Conservation (phyloP, 1,140 invertebrate species). For the Sarcophaga bullata region DNA sequence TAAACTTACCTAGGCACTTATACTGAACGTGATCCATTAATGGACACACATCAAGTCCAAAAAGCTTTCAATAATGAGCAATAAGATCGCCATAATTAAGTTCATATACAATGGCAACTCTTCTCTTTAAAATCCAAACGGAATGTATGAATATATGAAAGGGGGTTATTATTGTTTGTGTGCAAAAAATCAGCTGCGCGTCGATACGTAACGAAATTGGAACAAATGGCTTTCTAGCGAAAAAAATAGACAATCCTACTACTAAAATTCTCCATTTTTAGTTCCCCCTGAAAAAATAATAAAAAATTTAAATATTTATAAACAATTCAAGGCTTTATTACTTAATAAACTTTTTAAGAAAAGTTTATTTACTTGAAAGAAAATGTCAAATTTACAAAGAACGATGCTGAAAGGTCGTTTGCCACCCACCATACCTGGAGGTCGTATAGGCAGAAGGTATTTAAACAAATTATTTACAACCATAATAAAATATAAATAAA, state of each 20-base stretch:
- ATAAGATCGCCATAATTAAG: too few species aligned
- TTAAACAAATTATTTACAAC: conserved; percentile 30
- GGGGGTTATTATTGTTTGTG: not conserved
- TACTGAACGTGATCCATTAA: too few species aligned
- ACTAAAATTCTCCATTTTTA: too few species aligned
- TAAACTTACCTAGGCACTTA: too few species aligned
- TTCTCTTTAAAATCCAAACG: too few species aligned
- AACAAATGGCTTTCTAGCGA: conserved; percentile 5
- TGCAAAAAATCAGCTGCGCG: conserved; percentile 23
- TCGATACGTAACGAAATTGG: not conserved
- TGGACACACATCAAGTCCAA: too few species aligned
- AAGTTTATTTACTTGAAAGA: conserved; percentile 7
- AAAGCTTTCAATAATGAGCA: too few species aligned
- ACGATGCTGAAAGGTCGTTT: conserved; percentile 75
- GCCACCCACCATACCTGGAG: conserved; percentile 69
- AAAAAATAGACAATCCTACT: conserved; percentile 4
- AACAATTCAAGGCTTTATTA: not conserved
- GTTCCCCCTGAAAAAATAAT: too few species aligned
- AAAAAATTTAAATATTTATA: not conserved
- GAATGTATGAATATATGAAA: not conserved
- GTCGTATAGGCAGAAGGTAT: conserved; percentile 64
- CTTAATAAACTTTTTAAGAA: not conserved
- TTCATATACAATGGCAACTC: too few species aligned
- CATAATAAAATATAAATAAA: conserved; percentile 23
- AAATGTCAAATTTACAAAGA: conserved; percentile 76